phyloP scores from a whole-genome alignment of 2,888 invertebrate species.

The Agriotes lineatus region DNA sequence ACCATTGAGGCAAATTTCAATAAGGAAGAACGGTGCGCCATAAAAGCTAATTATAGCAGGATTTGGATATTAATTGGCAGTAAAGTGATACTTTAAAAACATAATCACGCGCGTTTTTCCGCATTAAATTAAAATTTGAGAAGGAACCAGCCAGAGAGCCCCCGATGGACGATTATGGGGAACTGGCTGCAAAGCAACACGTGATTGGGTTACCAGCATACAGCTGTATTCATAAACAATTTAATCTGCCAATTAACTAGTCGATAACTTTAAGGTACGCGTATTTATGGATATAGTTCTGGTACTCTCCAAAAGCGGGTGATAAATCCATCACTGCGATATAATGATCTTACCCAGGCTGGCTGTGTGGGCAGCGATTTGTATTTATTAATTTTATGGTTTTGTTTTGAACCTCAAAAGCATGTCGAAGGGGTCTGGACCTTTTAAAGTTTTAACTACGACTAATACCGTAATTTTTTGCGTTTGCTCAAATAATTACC shows the following conservation, averaged over 20 bases:
- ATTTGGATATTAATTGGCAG: slow-evolving; percentile 30
- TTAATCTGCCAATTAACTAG: slow-evolving; percentile 60
- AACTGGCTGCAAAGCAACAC: slow-evolving; percentile 44
- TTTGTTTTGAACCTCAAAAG: slow-evolving; percentile 34
- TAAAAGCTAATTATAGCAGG: slow-evolving; percentile 5
- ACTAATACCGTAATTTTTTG: background rate
- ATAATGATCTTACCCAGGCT: slow-evolving; percentile 53
- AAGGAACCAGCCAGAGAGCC: slow-evolving; percentile 32
- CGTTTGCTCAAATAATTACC: slow-evolving; percentile 1
- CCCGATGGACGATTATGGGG: slow-evolving; percentile 41
- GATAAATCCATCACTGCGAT: slow-evolving; percentile 55
- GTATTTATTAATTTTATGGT: slow-evolving; percentile 47
- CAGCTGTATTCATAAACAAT: slow-evolving; percentile 60
- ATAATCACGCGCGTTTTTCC: slow-evolving; percentile 22
- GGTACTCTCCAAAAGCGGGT: slow-evolving; percentile 52
- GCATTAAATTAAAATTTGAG: slow-evolving; percentile 30
- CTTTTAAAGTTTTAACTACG: background rate
- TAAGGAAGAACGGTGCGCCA: too few species aligned
- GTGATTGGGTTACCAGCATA: slow-evolving; percentile 58
- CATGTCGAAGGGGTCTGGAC: slow-evolving; percentile 2
- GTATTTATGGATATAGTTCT: slow-evolving; percentile 57
- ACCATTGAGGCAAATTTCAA: too few species aligned
- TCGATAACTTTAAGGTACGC: slow-evolving; percentile 57
- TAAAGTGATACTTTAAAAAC: slow-evolving; percentile 33
- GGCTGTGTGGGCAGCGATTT: slow-evolving; percentile 48